Evolutionary conservation across 1,140 invertebrate species (phyloP), one percentile per base, ranked within the genome.

Genomic region (Macrotrachela quadricornifera): DNA sequence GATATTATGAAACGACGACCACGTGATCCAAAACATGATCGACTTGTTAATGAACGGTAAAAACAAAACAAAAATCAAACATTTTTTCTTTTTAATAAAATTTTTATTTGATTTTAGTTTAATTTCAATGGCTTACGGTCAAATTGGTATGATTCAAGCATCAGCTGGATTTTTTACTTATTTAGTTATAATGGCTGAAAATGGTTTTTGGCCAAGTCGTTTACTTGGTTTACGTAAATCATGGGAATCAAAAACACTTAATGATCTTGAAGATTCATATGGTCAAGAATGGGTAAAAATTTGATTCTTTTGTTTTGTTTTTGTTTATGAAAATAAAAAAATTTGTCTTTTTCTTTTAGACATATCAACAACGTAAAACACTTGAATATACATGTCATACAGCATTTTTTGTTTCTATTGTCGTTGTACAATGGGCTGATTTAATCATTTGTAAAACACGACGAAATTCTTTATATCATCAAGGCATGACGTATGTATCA

Each of bases 1-100:
- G 85, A 97, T 74, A 97, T 97, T 71, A 99, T 97, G 92, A 88
- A 90, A 79, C 77, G 85, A 67, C 80, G 82, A 75, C 85, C 86
- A 61, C 78, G 85, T 74, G 81, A 90, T 76, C 85, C 85, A 66
- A 77, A 79, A 63, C 80, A 78, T 72, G 85, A 90, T 77, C 87
- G 86, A 77, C 78, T 90, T 73, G 85, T 90, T 69, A 90, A 88
- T 75, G 79, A 83, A 78, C 85, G 85, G 62, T 64, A 42, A 43
- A 56, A 46, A 42, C 3, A 8, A 30, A 30, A 30, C 2, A 30
- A 30, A 30, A 30, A 4, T 4, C 21, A 30, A 8, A 30, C 46
- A 46, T 45, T 45, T 39, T 14, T 14, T 4, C 15, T 42, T n/a
- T n/a, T n/a, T n/a, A n/a, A n/a, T n/a, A n/a, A n/a, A n/a, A n/a